Base-by-base conservation (phyloP, 2,113 vertebrate species). In the Anas platyrhynchos region DNA sequence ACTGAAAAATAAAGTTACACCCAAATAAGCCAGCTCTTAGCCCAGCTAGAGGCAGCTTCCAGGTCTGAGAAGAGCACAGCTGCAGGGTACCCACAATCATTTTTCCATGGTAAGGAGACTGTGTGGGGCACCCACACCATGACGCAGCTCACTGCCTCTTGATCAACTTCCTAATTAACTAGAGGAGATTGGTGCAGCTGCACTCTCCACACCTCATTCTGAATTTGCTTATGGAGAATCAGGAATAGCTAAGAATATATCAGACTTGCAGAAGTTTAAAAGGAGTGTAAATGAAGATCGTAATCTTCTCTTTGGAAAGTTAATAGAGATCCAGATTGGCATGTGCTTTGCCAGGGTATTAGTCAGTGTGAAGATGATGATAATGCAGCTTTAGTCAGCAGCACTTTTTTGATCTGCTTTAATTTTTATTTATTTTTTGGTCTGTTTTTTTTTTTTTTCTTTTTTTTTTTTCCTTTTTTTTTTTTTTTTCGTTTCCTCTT, bases 281-380 rank as follows among this genome's bases (percentile, higher is more conserved):
- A 26, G 32, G 38, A 5, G 1, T 65, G 26, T 79, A 86, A 94
- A 89, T 81, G 67, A 86, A 91, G 77, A 92, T 81, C 20, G 43
- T 34, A 72, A 67, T 92, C 73, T 93, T 43, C 83, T 77, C 31
- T 81, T 41, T 81, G 46, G 83, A 83, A 83, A 89, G 15, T 52
- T 75, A 55, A 61, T 22, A 36, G 69, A 67, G 34, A 86, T 84
- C 6, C 10, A 78, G 61, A 72, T 41, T 78, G 48, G 38, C 44
- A 67, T 13, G 32, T 84, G 62, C 29, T 84, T 48, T 84, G 50
- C 61, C 69, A 92, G 63, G 50, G 65, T 74, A 83, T 85, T 82
- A 94, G 63, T 93, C 71, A 91, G 17, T 58, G 56, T 83, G 73
- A 65, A 82, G 84, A 68, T 2, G 1, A 65, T 88, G 91, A 83